Conservation (phyloP, 1,140 invertebrate species). For the Nasonia giraulti region DNA sequence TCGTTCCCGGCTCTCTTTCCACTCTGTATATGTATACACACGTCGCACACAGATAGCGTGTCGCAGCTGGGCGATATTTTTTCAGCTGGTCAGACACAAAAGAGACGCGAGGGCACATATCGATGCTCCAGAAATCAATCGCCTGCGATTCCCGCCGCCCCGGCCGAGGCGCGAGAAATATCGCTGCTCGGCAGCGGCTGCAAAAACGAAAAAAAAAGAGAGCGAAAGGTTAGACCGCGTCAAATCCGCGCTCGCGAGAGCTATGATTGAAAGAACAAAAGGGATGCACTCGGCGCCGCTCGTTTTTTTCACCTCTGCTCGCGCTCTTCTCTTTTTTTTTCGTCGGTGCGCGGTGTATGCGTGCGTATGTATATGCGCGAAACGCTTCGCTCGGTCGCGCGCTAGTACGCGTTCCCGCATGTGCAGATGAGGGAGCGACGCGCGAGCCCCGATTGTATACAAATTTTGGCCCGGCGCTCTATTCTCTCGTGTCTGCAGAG, state of each 20-base stretch:
- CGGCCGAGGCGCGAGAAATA: constrained; percentile 23
- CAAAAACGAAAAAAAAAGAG: constrained; percentile 9
- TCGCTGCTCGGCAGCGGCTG: background rate
- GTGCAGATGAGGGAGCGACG: background rate
- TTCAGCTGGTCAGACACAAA: constrained; percentile 9
- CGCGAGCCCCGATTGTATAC: background rate
- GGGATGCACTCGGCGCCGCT: background rate
- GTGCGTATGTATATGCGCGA: too few relatives aligned
- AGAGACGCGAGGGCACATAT: background rate
- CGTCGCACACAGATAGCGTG: background rate
- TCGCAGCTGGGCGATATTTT: background rate
- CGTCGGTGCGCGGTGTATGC: background rate
- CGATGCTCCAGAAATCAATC: constrained; percentile 29
- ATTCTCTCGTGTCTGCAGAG: background rate
- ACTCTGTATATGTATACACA: background rate
- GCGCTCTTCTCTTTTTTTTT: background rate
- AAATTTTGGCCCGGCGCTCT: background rate
- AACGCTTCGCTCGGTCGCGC: background rate
- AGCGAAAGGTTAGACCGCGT: background rate
- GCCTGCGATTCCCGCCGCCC: background rate
- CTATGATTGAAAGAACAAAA: constrained; percentile 38
- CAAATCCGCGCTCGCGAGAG: background rate
- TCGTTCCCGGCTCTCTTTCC: background rate
- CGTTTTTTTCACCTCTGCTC: background rate
- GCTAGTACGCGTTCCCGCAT: too few relatives aligned